Evolutionary conservation across 2,797 vertebrate species (phyloP).

Genomic region (Rhinophrynus dorsalis): DNA sequence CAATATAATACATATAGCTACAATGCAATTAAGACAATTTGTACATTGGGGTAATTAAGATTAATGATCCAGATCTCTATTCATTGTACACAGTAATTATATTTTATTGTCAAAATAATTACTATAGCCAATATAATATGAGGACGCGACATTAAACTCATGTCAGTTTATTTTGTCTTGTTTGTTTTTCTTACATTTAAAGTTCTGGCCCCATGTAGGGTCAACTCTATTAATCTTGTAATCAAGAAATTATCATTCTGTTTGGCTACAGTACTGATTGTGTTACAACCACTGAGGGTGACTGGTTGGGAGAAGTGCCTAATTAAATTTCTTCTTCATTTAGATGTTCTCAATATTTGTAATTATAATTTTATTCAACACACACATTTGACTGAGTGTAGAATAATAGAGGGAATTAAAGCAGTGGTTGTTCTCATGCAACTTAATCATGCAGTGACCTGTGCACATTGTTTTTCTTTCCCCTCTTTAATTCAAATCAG

Average conservation of each 20-base stretch:
- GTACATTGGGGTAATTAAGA: conserved; percentile 1
- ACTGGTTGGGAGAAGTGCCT: background rate
- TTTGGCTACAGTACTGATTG: conserved; percentile 1
- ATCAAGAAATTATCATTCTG: conserved; percentile 6
- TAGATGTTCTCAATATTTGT: background rate
- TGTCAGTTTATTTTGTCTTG: background rate
- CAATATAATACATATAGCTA: background rate
- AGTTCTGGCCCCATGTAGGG: background rate
- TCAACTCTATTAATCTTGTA: conserved; percentile 20
- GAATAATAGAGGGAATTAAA: background rate
- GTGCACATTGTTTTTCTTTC: background rate
- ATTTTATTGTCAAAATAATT: background rate
- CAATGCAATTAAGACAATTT: background rate
- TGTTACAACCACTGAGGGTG: background rate
- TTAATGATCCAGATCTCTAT: background rate
- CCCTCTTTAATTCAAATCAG: background rate
- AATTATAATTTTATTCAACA: conserved; percentile 13
- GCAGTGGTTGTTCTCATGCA: background rate
- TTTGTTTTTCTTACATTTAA: background rate
- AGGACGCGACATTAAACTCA: background rate
- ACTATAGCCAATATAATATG: background rate
- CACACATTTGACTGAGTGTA: background rate
- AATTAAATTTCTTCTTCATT: conserved; percentile 5
- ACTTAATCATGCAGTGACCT: background rate
- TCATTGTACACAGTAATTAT: background rate